phyloP scores from a whole-genome alignment of 2,888 invertebrate genomes.

The Diplolepis rosae region DNA sequence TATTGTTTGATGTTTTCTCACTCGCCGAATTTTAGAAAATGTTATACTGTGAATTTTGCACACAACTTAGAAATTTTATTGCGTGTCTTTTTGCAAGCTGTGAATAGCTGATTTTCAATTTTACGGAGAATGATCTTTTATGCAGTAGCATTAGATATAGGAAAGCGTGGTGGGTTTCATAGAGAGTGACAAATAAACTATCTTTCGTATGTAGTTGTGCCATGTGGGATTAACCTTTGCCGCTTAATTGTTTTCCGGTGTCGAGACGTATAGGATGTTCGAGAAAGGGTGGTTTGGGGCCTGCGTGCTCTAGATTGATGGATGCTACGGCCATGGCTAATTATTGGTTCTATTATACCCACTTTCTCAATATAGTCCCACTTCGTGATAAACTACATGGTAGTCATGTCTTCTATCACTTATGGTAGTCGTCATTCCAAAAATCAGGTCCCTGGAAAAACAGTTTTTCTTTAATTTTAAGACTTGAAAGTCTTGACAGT shows the following conservation, averaged over 20 bases:
- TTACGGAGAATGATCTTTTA: slow-evolving; percentile 20
- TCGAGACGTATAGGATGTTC: slow-evolving; percentile 40
- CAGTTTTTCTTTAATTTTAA: too few relatives aligned
- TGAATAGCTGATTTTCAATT: background rate
- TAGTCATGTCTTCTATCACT: slow-evolving; percentile 45
- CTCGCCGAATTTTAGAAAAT: too few relatives aligned
- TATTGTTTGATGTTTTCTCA: too few relatives aligned
- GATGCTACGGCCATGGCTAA: slow-evolving; percentile 60
- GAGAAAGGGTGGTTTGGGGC: slow-evolving; percentile 42
- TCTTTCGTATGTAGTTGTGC: slow-evolving; percentile 20
- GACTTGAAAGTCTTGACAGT: too few relatives aligned
- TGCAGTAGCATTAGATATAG: background rate
- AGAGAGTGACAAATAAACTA: slow-evolving; percentile 16
- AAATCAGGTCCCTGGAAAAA: too few relatives aligned
- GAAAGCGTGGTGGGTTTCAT: slow-evolving; percentile 7
- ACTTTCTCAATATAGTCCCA: slow-evolving; percentile 54
- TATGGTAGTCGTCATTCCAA: slow-evolving; percentile 13
- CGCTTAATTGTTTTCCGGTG: slow-evolving; percentile 59
- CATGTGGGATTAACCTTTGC: slow-evolving; percentile 50
- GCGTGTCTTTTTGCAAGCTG: background rate
- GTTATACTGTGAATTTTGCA: too few relatives aligned
- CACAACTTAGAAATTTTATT: background rate
- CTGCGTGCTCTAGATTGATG: slow-evolving; percentile 59
- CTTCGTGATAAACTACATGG: slow-evolving; percentile 54
- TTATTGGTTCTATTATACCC: slow-evolving; percentile 64